A percentile compares a stretch with the other conserved stretches of the same genome.
Evolutionary conservation across 2,797 vertebrate species (phyloP).

Genomic region (Falco concolor): DNA sequence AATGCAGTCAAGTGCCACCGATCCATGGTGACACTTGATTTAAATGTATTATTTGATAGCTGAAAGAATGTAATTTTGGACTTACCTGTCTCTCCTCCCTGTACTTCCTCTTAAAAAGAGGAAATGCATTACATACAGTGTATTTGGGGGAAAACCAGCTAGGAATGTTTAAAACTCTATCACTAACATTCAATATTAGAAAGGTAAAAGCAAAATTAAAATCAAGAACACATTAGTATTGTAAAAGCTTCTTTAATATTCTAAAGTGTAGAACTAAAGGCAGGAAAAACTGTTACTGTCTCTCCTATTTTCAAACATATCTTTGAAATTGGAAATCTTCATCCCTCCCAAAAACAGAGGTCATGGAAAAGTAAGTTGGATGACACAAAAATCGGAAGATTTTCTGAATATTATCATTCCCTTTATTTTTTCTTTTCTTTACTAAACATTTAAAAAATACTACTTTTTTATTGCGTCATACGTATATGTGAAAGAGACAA

Average conservation of each 20-base stretch:
- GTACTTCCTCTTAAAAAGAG: not conserved
- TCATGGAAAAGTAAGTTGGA: not conserved
- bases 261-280: not conserved
- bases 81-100: not conserved
- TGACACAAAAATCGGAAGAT: not conserved
- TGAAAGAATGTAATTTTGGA: not conserved
- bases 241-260: not conserved
- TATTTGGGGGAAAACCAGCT: not conserved
- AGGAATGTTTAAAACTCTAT: not conserved
- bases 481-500: not conserved
- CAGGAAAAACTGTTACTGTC: not conserved
- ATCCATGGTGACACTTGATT: not conserved
- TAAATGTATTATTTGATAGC: conserved; percentile 1
- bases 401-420: not conserved
- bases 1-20: conserved; percentile 15
- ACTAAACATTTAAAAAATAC: not conserved
- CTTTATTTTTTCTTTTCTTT: not conserved
- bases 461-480: fast-evolving
- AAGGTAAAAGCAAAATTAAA: not conserved
- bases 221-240: not conserved
- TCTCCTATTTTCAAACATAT: not conserved
- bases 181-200: not conserved
- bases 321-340: not conserved
- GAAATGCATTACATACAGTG: not conserved
- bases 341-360: not conserved